A percentile compares a stretch with the other conserved stretches of the same genome.
These are phyloP conservation scores for Acipenser oxyrinchus DNA, from an alignment of 2,797 vertebrate genomes.

Conservation along the genomic window DNA sequence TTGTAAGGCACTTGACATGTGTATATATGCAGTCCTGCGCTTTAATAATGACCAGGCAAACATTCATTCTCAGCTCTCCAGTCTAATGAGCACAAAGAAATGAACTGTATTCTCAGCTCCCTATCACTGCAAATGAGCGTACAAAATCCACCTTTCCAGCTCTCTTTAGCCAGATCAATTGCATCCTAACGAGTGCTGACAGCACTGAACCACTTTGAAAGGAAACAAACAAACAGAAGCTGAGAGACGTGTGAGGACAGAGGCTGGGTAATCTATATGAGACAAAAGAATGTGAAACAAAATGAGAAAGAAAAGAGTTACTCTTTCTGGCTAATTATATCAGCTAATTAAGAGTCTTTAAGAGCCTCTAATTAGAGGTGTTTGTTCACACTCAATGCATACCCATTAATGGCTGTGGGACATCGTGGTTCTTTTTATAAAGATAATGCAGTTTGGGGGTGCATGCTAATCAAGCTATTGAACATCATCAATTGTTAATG, in stretches of 20 bases:
- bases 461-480: constrained; percentile 55
- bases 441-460: background rate
- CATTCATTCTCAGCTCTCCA: too few species aligned
- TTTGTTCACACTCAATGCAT: constrained; percentile 60
- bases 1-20: too few species aligned
- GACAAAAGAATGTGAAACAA: constrained; percentile 39
- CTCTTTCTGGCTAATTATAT: constrained; percentile 42
- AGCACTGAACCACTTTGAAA: constrained; percentile 19
- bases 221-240: constrained; percentile 39
- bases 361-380: constrained; percentile 64
- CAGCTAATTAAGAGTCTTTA: constrained; percentile 49
- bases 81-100: too few species aligned
- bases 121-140: too few species aligned
- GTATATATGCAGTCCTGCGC: too few species aligned
- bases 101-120: too few species aligned
- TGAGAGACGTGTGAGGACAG: constrained; percentile 42
- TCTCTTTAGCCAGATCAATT: constrained; percentile 24
- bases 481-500: constrained; percentile 62
- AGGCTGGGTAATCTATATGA: constrained; percentile 49
- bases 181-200: constrained; percentile 34
- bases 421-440: constrained; percentile 23
- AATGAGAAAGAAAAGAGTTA: constrained; percentile 58
- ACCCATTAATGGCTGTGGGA: constrained; percentile 38
- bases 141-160: too few species aligned
- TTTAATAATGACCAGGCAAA: too few species aligned